These are phyloP conservation scores for Entomobrya multifasciata DNA, from an alignment of 2,888 invertebrate species.

Conservation along the genomic window DNA sequence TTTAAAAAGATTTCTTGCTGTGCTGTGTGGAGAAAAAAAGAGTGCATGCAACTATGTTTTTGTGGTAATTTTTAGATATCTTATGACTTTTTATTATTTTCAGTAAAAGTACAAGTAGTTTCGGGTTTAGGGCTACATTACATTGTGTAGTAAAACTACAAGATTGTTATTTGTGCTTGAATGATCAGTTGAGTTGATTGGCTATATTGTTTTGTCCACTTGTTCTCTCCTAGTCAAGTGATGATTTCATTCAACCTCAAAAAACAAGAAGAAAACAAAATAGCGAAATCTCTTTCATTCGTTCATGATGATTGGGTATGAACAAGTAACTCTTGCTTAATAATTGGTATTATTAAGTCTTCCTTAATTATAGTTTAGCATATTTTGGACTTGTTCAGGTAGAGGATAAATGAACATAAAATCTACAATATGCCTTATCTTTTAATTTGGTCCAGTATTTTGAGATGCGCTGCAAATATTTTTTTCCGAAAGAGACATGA, in stretches of 20 bases:
- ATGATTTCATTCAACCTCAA: not conserved
- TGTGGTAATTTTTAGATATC: too few species aligned
- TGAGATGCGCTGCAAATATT: too few species aligned
- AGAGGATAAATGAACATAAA: not conserved
- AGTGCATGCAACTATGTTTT: too few species aligned
- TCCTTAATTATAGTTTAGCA: slow-evolving; percentile 59
- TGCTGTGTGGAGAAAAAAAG: too few species aligned
- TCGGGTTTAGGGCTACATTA: slow-evolving; percentile 7
- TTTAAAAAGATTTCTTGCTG: not conserved
- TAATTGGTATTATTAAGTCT: slow-evolving; percentile 55
- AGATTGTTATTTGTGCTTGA: slow-evolving; percentile 11
- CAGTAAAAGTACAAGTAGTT: slow-evolving; percentile 49
- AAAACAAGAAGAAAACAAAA: not conserved
- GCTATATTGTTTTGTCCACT: not conserved
- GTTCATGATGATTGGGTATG: slow-evolving; percentile 53
- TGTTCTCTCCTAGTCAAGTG: not conserved
- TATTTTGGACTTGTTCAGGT: too few species aligned
- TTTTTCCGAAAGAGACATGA: too few species aligned
- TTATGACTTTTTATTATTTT: too few species aligned
- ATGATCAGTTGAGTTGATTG: not conserved
- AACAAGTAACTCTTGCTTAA: not conserved
- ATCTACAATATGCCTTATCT: too few species aligned
- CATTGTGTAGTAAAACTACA: too few species aligned
- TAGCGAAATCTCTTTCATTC: too few species aligned
- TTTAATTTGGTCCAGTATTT: too few species aligned